These are phyloP conservation scores for Ameiurus melas DNA, from an alignment of 2,113 vertebrate species.

Conservation along the genomic window DNA sequence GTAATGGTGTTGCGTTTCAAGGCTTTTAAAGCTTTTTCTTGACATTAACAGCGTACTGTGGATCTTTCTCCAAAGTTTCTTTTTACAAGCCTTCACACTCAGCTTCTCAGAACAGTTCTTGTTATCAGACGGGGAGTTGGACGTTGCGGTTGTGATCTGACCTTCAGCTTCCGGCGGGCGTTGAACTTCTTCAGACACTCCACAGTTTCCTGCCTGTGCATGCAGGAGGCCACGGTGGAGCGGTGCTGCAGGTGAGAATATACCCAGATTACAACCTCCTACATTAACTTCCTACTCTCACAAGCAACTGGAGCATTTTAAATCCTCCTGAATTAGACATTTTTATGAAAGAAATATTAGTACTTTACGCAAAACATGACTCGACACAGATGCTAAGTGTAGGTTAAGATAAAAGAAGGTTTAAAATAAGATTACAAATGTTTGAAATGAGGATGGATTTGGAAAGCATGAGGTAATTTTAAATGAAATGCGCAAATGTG, in stretches of 20 bases:
- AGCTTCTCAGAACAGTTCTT: neutral
- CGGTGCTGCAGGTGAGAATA: constrained; percentile 43
- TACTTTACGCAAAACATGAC: neutral
- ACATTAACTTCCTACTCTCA: neutral
- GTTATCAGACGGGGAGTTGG: too few relatives aligned
- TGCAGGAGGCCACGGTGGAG: constrained; percentile 55
- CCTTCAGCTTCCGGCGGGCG: constrained; percentile 52
- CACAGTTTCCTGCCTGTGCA: constrained; percentile 55
- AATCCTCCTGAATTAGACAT: neutral
- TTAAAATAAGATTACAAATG: neutral
- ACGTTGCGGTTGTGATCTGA: constrained; percentile 9
- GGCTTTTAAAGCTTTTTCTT: neutral
- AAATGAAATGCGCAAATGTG: neutral
- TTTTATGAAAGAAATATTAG: neutral
- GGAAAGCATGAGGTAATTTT: neutral
- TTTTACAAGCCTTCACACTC: neutral
- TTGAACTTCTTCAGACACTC: constrained; percentile 58
- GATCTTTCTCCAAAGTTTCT: neutral
- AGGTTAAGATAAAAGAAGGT: neutral
- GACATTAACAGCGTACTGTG: neutral
- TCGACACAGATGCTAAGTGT: neutral
- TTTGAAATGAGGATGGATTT: neutral
- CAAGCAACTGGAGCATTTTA: neutral
- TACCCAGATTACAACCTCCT: neutral
- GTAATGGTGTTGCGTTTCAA: neutral